phyloP scores from a whole-genome alignment of 1,140 invertebrate genomes.

The Camponotus floridanus region DNA sequence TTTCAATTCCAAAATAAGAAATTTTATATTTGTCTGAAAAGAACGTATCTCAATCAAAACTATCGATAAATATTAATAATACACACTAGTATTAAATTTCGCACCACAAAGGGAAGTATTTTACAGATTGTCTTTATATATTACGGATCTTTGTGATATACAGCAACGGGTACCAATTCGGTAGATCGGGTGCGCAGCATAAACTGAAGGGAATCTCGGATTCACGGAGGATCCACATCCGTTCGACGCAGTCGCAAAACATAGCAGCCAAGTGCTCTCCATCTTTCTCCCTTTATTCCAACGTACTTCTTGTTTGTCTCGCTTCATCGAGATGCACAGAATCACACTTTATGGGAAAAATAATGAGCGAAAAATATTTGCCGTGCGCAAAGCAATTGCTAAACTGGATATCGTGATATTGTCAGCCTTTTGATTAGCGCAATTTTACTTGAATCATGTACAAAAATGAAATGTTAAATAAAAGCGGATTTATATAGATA shows the following conservation, averaged over 20 bases:
- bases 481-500: conserved; percentile 6
- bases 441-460: neutral
- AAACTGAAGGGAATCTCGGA: conserved; percentile 78
- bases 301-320: neutral
- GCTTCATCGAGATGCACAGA: neutral
- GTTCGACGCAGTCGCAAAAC: conserved; percentile 79
- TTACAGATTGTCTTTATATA: neutral
- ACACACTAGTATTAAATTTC: neutral
- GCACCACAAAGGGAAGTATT: neutral
- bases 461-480: neutral
- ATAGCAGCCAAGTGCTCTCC: conserved; percentile 46
- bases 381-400: neutral
- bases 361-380: neutral
- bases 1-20: neutral
- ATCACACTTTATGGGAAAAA: neutral
- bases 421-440: neutral
- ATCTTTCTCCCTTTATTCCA: conserved; percentile 33
- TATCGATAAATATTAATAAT: conserved; percentile 15
- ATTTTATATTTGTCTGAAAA: neutral
- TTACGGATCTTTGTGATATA: neutral
- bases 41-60: neutral
- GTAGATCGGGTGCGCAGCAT: conserved; percentile 80
- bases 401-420: neutral
- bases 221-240: conserved; percentile 68
- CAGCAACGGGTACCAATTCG: conserved; percentile 68